Evolutionary conservation across 2,888 invertebrate genomes (phyloP).

Genomic region (Drosophila mimetica): DNA sequence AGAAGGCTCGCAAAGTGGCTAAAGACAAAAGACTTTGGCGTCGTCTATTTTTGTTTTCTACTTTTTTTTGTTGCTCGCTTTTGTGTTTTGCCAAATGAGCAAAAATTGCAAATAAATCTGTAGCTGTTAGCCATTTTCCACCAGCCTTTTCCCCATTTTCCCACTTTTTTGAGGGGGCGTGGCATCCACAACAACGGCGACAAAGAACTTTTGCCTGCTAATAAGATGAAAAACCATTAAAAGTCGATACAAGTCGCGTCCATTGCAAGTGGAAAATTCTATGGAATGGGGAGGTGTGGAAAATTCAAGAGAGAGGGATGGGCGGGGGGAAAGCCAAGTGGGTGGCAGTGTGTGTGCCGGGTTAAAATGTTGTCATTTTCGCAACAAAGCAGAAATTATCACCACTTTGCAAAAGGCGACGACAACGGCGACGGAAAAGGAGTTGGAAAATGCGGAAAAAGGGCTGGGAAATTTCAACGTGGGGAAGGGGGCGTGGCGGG

Average conservation of each 20-base stretch:
- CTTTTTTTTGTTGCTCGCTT: constrained; percentile 5
- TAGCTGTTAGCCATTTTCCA: constrained; percentile 44
- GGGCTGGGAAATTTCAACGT: constrained; percentile 11
- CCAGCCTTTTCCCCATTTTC: background rate
- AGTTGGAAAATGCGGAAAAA: constrained; percentile 29
- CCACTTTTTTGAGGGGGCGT: constrained; percentile 37
- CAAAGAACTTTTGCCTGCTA: constrained; percentile 80
- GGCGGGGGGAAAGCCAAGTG: background rate
- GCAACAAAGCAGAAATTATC: constrained; percentile 81
- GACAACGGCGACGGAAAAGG: constrained; percentile 47
- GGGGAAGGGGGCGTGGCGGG: background rate
- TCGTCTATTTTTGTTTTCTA: constrained; percentile 41
- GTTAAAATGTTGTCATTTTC: constrained; percentile 80
- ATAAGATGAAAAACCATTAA: constrained; percentile 81
- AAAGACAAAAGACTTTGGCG: constrained; percentile 72
- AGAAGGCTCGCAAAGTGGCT: constrained; percentile 67
- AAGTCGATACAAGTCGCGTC: constrained; percentile 80
- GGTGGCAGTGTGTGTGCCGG: constrained; percentile 30
- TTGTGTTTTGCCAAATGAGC: constrained; percentile 73
- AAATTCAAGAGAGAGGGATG: background rate
- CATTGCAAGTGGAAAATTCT: constrained; percentile 58
- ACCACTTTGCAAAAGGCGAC: constrained; percentile 79
- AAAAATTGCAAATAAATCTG: constrained; percentile 82
- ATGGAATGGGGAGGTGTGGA: background rate
- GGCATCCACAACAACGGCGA: constrained; percentile 57